Percentiles rank a stretch among this genome's conserved stretches.
phyloP scores from a whole-genome alignment of 2,888 invertebrate species.

The Brenthis ino region DNA sequence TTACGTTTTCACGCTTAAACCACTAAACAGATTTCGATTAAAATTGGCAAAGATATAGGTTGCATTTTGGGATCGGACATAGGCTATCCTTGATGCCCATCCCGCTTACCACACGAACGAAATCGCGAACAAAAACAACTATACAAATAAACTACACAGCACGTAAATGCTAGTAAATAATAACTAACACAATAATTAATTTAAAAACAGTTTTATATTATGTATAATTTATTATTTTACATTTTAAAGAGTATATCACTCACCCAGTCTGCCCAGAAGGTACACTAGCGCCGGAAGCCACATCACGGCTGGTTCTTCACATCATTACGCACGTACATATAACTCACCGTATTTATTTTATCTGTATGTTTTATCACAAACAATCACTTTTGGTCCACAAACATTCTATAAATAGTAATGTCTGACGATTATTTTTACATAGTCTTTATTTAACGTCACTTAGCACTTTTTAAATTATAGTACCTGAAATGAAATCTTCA shows the following conservation, averaged over 20 bases:
- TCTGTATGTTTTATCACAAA: conserved; percentile 10
- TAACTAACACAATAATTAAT: no score
- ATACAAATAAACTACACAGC: no score
- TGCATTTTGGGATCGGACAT: no score
- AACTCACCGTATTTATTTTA: conserved; percentile 33
- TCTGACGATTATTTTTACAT: background rate
- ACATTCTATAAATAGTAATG: background rate
- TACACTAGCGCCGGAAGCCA: conserved; percentile 67
- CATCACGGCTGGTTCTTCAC: conserved; percentile 71
- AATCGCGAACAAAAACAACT: no score
- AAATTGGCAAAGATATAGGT: no score
- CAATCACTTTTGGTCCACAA: conserved; percentile 1
- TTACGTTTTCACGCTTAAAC: no score
- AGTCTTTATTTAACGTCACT: background rate
- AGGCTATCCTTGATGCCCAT: no score
- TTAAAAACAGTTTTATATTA: background rate
- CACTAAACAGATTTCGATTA: no score
- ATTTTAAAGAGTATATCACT: conserved; percentile 44
- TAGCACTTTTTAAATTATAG: background rate
- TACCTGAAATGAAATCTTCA: no score
- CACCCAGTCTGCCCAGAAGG: conserved; percentile 68
- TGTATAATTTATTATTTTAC: background rate
- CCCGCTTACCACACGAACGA: no score
- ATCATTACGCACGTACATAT: conserved; percentile 56
- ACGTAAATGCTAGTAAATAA: no score